phyloP scores from a whole-genome alignment of 1,140 invertebrate genomes.

The Drosophila sp. region DNA sequence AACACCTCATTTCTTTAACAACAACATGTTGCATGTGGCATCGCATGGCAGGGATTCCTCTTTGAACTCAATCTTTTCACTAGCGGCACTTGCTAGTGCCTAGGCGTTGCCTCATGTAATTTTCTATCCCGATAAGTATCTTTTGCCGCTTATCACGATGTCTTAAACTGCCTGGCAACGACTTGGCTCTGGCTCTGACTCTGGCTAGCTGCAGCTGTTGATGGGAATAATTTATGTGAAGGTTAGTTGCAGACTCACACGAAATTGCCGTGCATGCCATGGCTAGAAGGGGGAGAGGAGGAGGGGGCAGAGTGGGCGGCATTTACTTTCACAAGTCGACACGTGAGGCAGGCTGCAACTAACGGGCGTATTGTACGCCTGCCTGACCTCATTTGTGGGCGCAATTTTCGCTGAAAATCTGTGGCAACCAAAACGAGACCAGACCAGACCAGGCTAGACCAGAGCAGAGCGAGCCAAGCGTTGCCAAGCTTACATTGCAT shows the following conservation, averaged over 20 bases:
- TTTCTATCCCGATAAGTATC: constrained; percentile 77
- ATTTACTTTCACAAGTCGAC: constrained; percentile 80
- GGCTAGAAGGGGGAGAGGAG: constrained; percentile 18
- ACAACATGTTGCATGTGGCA: constrained; percentile 53
- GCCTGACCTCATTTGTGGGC: constrained; percentile 77
- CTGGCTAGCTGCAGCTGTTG: constrained; percentile 63
- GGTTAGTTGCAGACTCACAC: constrained; percentile 75
- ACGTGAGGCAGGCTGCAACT: constrained; percentile 60
- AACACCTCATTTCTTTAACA: constrained; percentile 68
- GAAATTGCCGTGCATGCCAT: constrained; percentile 49
- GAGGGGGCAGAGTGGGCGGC: constrained; percentile 25
- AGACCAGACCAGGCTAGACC: constrained; percentile 33
- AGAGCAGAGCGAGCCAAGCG: constrained; percentile 40
- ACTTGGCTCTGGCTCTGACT: constrained; percentile 17
- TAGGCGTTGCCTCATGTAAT: constrained; percentile 78
- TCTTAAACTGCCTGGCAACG: constrained; percentile 64
- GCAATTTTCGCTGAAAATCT: constrained; percentile 72
- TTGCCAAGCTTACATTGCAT: constrained; percentile 62
- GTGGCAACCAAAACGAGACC: constrained; percentile 52
- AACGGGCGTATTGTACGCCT: constrained; percentile 74
- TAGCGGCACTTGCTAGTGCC: constrained; percentile 45
- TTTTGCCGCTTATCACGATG: constrained; percentile 77
- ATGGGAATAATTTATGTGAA: constrained; percentile 81
- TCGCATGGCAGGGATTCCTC: constrained; percentile 1
- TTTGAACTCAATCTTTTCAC: constrained; percentile 22